Conservation (phyloP, 2,888 invertebrate species). For the Alitta virens region DNA sequence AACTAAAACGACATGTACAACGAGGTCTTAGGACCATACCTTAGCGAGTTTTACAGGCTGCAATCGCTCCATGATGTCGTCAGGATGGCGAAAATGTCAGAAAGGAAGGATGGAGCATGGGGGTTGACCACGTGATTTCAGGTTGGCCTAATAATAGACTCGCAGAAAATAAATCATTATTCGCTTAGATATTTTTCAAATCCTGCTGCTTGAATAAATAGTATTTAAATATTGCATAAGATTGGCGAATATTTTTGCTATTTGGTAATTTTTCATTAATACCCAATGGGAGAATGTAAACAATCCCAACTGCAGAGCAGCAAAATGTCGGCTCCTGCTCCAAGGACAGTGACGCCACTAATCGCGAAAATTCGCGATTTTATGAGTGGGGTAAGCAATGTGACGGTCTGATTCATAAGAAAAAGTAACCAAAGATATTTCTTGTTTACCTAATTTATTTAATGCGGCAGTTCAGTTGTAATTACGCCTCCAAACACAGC, state of each 20-base stretch:
- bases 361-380: conserved; percentile 13
- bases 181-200: not conserved
- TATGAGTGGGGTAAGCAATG: not conserved
- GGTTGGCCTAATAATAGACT: no score
- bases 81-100: conserved; percentile 3
- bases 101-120: conserved; percentile 22
- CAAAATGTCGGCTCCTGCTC: conserved; percentile 12
- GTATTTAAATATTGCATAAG: no score
- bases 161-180: not conserved
- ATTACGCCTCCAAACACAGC: no score
- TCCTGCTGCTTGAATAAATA: no score
- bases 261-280: no score
- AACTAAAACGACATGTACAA: not conserved
- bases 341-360: conserved; percentile 9
- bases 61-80: conserved; percentile 33
- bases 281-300: not conserved
- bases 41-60: conserved; percentile 40
- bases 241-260: no score
- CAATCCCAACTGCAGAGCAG: not conserved
- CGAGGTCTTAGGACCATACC: conserved; percentile 23
- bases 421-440: no score
- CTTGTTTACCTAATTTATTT: no score
- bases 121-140: not conserved
- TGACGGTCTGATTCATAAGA: no score
- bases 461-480: no score